Base-by-base conservation (phyloP, 2,888 invertebrate species). In the Netelia melanura region DNA sequence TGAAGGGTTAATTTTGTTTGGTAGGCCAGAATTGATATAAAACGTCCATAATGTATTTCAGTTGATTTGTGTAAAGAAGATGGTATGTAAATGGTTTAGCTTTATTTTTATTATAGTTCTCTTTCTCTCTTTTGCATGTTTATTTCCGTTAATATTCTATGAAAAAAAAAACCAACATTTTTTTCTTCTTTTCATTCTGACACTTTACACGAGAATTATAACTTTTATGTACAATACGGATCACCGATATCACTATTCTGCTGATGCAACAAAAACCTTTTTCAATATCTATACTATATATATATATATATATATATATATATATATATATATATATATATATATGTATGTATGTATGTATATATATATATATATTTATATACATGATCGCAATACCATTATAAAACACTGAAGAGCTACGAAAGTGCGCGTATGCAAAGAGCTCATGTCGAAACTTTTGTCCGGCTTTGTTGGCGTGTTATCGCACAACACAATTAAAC, bases 61-160 rank as follows among this genome's bases (percentile, higher is more conserved):
- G 92, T 92, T 92, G 91, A 92, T 92, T 92, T 92, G 92, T 92
- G 91, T 92, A 92, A 92, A 92, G 92, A 92, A 92, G 92, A 92
- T 92, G 92, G 92, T 92, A 92, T 92, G 92, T 92, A 92, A 89
- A 92, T 91, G 89, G 89, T 90, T 92, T 90, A 89, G 89, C 91
- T 91, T 92, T 89, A 88, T 91, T 91, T 89, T 81, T 80, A 85
- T 81, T 80, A 80, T 61, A 77, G 68, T 81, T 76, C 72, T 84
- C 58, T 85, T 83, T 72, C 72, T 89, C 87, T 90, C 86, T 89
- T 88, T 88, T 92, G 92, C 92, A 92, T 92, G 91, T 89, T 89
- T 89, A 87, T 88, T 91, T 91, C 84, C 56, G 61, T 81, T 84
- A 56, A 81, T 82, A 87, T 88, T 61, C 85, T 87, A 84, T 74